phyloP scores from a whole-genome alignment of 1,140 invertebrate genomes.

The Heliconius himera region DNA sequence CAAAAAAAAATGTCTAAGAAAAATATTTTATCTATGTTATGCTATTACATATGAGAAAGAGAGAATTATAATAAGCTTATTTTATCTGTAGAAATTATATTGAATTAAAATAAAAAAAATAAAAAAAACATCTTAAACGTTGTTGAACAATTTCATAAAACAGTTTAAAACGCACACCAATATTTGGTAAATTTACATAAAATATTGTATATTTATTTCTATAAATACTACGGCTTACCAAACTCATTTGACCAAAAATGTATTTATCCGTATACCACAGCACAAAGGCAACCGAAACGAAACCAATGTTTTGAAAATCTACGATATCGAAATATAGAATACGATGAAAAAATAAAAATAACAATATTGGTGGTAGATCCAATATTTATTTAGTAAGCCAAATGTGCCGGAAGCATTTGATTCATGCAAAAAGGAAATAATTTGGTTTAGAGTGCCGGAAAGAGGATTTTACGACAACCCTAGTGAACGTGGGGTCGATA shows the following conservation, averaged over 20 bases:
- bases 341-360: conserved; percentile 54
- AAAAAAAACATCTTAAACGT: no score
- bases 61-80: no score
- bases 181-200: neutral
- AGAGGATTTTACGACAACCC: conserved; percentile 13
- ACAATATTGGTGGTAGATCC: conserved; percentile 54
- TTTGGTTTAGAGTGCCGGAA: conserved; percentile 20
- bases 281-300: neutral
- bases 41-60: no score
- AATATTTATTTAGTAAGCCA: conserved; percentile 52
- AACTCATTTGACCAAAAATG: neutral
- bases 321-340: conserved; percentile 41
- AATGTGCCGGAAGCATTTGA: conserved; percentile 35
- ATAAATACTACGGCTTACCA: neutral
- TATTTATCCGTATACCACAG: neutral
- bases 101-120: no score
- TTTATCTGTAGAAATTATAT: no score
- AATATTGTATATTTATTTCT: neutral
- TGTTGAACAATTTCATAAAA: neutral
- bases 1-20: no score
- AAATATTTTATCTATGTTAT: no score
- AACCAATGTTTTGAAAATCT: conserved; percentile 39
- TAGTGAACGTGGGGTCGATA: conserved; percentile 1
- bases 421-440: conserved; percentile 40
- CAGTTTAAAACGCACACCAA: neutral